A percentile compares a stretch with the other conserved stretches of the same genome.
phyloP scores from a whole-genome alignment of 92 coral and sea anemone genomes.

The Actinernus sp. region DNA sequence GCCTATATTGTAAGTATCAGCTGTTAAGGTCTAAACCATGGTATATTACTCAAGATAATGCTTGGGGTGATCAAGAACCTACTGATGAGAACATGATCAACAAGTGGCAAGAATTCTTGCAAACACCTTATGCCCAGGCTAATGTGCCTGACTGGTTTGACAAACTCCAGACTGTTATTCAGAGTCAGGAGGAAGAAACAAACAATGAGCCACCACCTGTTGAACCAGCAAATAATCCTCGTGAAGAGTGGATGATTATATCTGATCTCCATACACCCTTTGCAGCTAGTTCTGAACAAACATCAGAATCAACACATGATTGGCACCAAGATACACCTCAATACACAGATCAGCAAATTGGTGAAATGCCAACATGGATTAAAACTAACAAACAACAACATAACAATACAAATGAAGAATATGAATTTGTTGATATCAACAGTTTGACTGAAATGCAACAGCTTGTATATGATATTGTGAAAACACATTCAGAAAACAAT shows the following conservation, averaged over 20 bases:
- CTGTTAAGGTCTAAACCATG: constrained; percentile 57
- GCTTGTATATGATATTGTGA: constrained; percentile 46
- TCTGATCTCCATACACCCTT: constrained; percentile 58
- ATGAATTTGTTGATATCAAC: constrained; percentile 27
- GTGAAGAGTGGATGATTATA: constrained; percentile 63
- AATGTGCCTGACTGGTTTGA: constrained; percentile 74
- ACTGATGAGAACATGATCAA: constrained; percentile 19
- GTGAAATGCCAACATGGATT: constrained; percentile 54
- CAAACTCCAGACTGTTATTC: constrained; percentile 46
- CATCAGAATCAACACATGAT: constrained; percentile 14
- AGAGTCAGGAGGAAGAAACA: constrained; percentile 48
- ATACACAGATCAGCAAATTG: constrained; percentile 60
- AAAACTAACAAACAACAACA: constrained; percentile 23
- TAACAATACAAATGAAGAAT: background rate
- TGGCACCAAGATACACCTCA: constrained; percentile 39
- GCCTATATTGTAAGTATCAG: constrained; percentile 66
- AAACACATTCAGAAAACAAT: constrained; percentile 32
- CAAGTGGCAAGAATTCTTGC: constrained; percentile 19
- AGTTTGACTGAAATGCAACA: constrained; percentile 56
- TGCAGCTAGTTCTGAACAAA: background rate
- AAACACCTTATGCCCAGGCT: constrained; percentile 45
- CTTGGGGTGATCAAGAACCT: constrained; percentile 57
- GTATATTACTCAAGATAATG: constrained; percentile 48
- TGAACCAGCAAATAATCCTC: background rate
- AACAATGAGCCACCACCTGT: constrained; percentile 5